phyloP scores from a whole-genome alignment of 1,140 invertebrate species.

The Choristoneura fumiferana region DNA sequence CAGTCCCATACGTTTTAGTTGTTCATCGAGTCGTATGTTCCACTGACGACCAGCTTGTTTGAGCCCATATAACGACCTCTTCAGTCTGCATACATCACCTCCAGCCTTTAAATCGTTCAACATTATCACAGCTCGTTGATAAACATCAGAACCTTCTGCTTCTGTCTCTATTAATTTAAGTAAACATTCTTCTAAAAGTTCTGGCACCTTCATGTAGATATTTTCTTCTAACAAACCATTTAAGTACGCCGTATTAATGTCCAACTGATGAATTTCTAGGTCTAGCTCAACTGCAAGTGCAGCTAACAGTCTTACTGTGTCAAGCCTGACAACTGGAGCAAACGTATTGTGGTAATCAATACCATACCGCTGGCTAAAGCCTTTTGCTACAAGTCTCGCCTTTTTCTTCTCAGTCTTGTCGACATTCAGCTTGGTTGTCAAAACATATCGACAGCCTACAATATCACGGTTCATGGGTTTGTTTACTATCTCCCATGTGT shows the following conservation, averaged over 20 bases:
- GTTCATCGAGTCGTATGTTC: conserved; percentile 4
- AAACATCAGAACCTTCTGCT: too few relatives aligned
- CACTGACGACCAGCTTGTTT: conserved; percentile 14
- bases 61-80: conserved; percentile 10
- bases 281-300: background rate
- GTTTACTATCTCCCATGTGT: background rate
- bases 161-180: background rate
- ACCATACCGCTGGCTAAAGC: too few relatives aligned
- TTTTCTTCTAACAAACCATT: background rate
- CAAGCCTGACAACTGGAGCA: background rate
- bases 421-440: conserved; percentile 1
- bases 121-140: too few relatives aligned
- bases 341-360: too few relatives aligned
- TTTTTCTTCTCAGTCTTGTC: background rate
- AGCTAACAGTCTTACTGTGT: background rate
- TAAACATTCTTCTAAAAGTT: background rate
- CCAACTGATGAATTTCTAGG: background rate
- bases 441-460: background rate
- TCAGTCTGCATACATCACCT: background rate
- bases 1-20: conserved; percentile 1
- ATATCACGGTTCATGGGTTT: background rate
- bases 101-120: too few relatives aligned
- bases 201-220: background rate
- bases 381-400: too few relatives aligned
- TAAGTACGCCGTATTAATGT: background rate